Conservation (phyloP, 2,113 vertebrate species). For the Motacilla alba region DNA sequence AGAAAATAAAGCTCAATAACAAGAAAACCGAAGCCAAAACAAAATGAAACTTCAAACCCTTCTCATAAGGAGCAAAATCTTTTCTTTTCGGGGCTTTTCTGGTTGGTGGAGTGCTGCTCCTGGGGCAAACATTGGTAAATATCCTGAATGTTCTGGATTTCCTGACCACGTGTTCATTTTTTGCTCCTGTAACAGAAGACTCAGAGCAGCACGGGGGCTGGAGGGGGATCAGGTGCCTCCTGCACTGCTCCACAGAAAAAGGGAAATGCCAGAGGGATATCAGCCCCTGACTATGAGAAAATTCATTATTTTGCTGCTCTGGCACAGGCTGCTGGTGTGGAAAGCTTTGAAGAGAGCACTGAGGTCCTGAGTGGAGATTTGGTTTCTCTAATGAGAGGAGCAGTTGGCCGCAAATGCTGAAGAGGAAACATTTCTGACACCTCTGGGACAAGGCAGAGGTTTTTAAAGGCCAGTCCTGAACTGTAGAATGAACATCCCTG, state of each 20-base stretch:
- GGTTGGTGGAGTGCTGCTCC: neutral
- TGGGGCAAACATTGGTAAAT: neutral
- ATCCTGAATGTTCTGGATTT: neutral
- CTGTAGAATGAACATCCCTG: neutral
- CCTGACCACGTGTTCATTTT: rapidly evolving
- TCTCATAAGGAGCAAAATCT: neutral
- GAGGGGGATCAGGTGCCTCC: neutral
- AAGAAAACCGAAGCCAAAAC: neutral
- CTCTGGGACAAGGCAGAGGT: neutral
- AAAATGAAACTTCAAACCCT: constrained; percentile 5
- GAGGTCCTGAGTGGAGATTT: neutral
- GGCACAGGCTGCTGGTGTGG: neutral
- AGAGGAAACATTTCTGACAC: neutral
- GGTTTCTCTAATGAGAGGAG: neutral
- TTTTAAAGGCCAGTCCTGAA: neutral
- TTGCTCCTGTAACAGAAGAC: neutral
- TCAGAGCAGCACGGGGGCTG: neutral
- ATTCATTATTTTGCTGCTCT: neutral
- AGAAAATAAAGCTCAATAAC: constrained; percentile 15
- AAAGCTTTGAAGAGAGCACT: neutral
- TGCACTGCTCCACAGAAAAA: neutral
- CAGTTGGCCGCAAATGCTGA: neutral
- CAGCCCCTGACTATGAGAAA: neutral
- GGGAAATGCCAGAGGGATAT: neutral
- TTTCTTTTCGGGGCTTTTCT: neutral